Conservation (phyloP, 2,888 invertebrate genomes). For the Calameuta pallipes region DNA sequence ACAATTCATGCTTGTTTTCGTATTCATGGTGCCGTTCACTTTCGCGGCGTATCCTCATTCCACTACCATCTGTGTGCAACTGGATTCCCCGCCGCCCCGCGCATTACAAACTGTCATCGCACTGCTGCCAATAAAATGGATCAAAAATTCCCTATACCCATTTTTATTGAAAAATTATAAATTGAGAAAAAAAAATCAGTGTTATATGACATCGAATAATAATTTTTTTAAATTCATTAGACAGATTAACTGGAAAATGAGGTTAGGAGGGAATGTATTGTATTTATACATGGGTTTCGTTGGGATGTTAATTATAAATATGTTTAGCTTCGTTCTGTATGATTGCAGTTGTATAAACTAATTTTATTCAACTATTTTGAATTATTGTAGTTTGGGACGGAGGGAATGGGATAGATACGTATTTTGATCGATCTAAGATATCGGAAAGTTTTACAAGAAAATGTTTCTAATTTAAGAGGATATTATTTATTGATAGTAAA, state of each 20-base stretch:
- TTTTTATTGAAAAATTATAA: neutral
- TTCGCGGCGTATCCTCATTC: constrained; percentile 54
- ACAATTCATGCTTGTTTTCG: constrained; percentile 49
- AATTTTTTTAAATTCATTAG: neutral
- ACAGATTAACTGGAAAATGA: neutral
- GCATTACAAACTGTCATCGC: constrained; percentile 22
- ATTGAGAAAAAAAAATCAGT: neutral
- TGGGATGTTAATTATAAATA: neutral
- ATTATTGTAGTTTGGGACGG: no score
- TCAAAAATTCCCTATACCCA: neutral
- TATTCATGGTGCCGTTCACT: constrained; percentile 50
- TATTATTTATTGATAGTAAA: neutral
- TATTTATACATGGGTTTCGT: neutral
- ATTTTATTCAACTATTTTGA: no score
- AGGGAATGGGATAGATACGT: no score
- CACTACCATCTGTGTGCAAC: constrained; percentile 53
- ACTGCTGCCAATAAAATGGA: constrained; percentile 18
- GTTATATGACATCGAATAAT: neutral
- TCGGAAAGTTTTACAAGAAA: neutral
- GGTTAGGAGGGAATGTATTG: neutral
- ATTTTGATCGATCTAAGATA: neutral
- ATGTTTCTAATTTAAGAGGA: no score
- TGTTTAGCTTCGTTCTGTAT: no score
- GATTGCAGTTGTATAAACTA: no score
- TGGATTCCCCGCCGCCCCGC: constrained; percentile 33